Percentiles rank a stretch among this genome's conserved stretches.
These are phyloP conservation scores for Monopis laevigella DNA, from an alignment of 2,888 invertebrate genomes.

Conservation along the genomic window DNA sequence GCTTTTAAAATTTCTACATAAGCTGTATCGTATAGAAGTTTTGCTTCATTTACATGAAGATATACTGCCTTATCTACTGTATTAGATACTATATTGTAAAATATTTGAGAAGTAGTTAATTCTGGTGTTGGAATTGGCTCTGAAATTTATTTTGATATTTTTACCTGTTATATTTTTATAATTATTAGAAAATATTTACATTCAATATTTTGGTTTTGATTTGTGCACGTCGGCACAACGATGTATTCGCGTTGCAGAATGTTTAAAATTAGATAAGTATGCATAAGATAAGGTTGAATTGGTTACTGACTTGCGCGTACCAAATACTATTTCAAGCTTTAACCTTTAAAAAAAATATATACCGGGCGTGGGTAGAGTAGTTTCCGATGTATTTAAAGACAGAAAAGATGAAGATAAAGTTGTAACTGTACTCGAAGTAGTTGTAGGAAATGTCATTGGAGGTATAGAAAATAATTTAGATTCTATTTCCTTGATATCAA, in stretches of 20 bases:
- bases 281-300: too few species aligned
- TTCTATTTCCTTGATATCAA: slow-evolving; percentile 31
- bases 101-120: slow-evolving; percentile 36
- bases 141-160: slow-evolving; percentile 21
- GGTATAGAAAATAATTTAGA: slow-evolving; percentile 28
- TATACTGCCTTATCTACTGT: slow-evolving; percentile 48
- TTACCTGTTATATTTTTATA: neutral
- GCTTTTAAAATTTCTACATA: slow-evolving; percentile 42
- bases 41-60: slow-evolving; percentile 31
- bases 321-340: too few species aligned
- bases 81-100: slow-evolving; percentile 33
- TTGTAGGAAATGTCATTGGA: slow-evolving; percentile 17
- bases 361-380: slow-evolving; percentile 54
- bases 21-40: slow-evolving; percentile 42
- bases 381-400: slow-evolving; percentile 41
- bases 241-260: neutral
- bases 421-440: slow-evolving; percentile 23
- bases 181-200: too few species aligned
- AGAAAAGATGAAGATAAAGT: slow-evolving; percentile 50
- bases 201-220: neutral
- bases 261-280: neutral
- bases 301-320: too few species aligned
- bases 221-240: neutral
- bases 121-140: slow-evolving; percentile 42
- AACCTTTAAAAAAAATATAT: neutral